Evolutionary conservation across 2,888 invertebrate genomes (phyloP), one percentile per base, ranked within the genome.

Genomic region (Drosophila robusta): DNA sequence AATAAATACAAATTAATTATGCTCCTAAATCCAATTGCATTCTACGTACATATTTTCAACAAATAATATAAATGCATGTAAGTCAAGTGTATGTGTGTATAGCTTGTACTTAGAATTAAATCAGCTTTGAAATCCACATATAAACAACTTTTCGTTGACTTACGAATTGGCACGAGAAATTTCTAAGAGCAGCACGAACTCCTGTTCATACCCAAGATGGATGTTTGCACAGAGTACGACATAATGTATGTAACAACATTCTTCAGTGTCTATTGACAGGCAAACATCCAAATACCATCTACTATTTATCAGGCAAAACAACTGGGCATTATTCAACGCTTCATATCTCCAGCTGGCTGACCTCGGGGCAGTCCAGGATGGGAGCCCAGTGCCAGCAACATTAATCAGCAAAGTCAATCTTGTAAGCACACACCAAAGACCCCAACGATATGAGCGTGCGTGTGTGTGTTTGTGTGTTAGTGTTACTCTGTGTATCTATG

Each of bases 371-470:
- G 38, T 29, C 11, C 44, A 45, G 50, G 12, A 24, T 58, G 42
- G 52, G 34, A 24, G 24, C 29, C 11, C 38, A 18, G 18, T 14
- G 60, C 68, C 46, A 77, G 70, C 47, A 66, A 73, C 81, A 81
- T 84, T 84, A 84, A 84, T 81, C 78, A 83, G 72, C 63, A 65
- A 63, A 86, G 67, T 69, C 70, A 67, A 77, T 77, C 85, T 75
- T 67, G 75, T 77, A 78, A 70, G 77, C 69, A 73, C 70, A 74
- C 54, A 67, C 65, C 58, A 55, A 66, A 45, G 46, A 22, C 46
- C 44, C 39, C 38, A 36, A 50, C 24, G 16, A 41, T 42, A 44
- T 29, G 24, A 24, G 36, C n/a, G 11, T 34, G 26, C 24, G 46
- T 52, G 56, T 12, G 39, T 24, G 52, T 50, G 45, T 55, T n/a